Conservation (phyloP, 2,113 vertebrate genomes). For the Excalfactoria chinensis region DNA sequence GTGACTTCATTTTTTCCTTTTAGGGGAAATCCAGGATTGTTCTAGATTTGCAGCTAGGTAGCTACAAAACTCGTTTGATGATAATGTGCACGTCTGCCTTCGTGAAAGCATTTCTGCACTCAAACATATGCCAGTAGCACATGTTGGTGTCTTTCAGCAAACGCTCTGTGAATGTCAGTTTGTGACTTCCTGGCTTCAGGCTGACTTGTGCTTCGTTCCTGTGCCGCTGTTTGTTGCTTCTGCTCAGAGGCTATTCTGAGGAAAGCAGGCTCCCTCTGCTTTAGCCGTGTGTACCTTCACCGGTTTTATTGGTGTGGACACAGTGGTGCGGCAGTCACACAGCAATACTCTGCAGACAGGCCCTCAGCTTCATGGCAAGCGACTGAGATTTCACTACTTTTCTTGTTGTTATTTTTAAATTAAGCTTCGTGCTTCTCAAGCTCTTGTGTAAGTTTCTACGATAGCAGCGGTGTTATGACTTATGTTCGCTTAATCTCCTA, state of each 20-base stretch:
- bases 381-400: not conserved
- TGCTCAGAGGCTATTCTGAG: not conserved
- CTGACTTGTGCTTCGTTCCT: not conserved
- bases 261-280: not conserved
- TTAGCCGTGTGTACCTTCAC: not conserved
- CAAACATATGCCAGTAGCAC: not conserved
- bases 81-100: not conserved
- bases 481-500: not conserved
- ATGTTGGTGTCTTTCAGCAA: not conserved
- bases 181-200: not conserved
- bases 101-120: not conserved
- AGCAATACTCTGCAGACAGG: not conserved
- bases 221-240: not conserved
- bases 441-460: fast-evolving
- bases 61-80: not conserved
- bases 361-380: not conserved
- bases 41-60: not conserved
- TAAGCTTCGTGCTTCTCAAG: not conserved
- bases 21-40: not conserved
- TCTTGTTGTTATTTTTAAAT: not conserved
- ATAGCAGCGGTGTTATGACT: not conserved
- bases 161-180: not conserved
- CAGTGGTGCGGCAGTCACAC: not conserved
- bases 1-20: not conserved
- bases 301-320: not conserved